Base-by-base conservation (phyloP, 2,888 invertebrate genomes). In the Gastrophysa polygoni region DNA sequence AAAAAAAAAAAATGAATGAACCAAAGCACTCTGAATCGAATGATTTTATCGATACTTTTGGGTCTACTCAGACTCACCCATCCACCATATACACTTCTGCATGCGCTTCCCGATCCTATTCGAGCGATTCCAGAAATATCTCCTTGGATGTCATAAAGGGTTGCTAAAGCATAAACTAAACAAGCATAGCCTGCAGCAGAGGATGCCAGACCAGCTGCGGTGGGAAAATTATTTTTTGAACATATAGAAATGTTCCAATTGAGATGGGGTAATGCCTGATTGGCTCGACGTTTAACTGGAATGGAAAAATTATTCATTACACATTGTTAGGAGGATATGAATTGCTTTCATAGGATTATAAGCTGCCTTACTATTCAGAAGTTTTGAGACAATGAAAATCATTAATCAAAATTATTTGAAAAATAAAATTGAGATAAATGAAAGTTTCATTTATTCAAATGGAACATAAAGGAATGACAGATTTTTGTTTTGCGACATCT, bases 131-230 rank as follows among this genome's bases (percentile, higher is more conserved):
- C 82, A 55, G 93, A 91, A 7, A 94, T 83, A 74, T 93, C 90
- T 38, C 87, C 89, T 70, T 89, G 83, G 0, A 95, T 82, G 67
- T 88, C 88, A 76, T 91, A 95, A 0, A 95, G 81, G 70, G 87
- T 85, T 0, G 93, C 90, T 59, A 98, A 81, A 0, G 94, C 89
- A 70, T 86, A 89, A 0, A 94, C 94, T 73, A 98, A 82, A 78
- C 96, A 96, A 1, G 98, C 98, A 81, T 96, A 98, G 2, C 99
- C 99, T 43, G 99, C 97, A 21, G 99, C 98, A 60, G 98, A 98
- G 0, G 98, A 98, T 0, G 99, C 99, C 50, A 99, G 84, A 0
- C 99, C 99, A 58, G 98, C 98, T 2, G 97, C 97, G 2, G 98
- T 98, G 10, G 99, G 99, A 78, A 99, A 99, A 83, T 98, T 98